Evolutionary conservation across 2,888 invertebrate species (phyloP).

Genomic region (Xylocampa areola): DNA sequence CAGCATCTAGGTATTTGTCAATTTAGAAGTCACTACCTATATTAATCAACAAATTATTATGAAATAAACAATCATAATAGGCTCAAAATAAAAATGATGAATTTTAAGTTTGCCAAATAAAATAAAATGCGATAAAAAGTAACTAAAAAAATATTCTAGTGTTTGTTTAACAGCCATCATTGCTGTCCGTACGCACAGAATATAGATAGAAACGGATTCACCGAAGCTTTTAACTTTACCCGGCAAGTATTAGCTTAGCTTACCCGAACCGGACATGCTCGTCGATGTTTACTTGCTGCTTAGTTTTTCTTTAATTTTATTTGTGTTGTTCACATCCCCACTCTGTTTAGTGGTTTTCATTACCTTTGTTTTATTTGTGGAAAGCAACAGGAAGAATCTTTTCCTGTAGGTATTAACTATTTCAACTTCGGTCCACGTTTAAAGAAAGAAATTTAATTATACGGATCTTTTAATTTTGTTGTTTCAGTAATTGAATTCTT

Average conservation of each 20-base stretch:
- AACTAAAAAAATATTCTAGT: neutral
- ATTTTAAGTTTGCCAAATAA: too few relatives aligned
- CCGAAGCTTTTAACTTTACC: conserved; percentile 52
- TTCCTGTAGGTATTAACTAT: conserved; percentile 58
- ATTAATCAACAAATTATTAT: too few relatives aligned
- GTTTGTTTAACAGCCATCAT: conserved; percentile 3
- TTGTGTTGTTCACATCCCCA: conserved; percentile 65
- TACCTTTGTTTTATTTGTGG: conserved; percentile 58
- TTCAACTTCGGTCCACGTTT: conserved; percentile 43
- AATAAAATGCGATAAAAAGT: neutral
- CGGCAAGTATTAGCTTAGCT: conserved; percentile 62
- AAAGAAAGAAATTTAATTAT: conserved; percentile 56
- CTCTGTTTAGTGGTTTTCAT: conserved; percentile 56
- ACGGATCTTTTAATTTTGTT: conserved; percentile 37
- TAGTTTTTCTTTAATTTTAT: conserved; percentile 72
- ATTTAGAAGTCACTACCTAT: too few relatives aligned
- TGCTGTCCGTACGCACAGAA: conserved; percentile 31
- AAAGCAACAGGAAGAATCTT: conserved; percentile 53
- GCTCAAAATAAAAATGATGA: neutral
- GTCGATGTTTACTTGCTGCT: conserved; percentile 65
- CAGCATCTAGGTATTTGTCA: too few relatives aligned
- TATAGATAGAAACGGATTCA: conserved; percentile 42
- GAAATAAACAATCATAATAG: too few relatives aligned
- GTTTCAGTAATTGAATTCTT: conserved; percentile 24
- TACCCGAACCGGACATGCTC: conserved; percentile 53